These are phyloP conservation scores for Pectinophora gossypiella DNA, from an alignment of 1,140 invertebrate species.

Conservation along the genomic window DNA sequence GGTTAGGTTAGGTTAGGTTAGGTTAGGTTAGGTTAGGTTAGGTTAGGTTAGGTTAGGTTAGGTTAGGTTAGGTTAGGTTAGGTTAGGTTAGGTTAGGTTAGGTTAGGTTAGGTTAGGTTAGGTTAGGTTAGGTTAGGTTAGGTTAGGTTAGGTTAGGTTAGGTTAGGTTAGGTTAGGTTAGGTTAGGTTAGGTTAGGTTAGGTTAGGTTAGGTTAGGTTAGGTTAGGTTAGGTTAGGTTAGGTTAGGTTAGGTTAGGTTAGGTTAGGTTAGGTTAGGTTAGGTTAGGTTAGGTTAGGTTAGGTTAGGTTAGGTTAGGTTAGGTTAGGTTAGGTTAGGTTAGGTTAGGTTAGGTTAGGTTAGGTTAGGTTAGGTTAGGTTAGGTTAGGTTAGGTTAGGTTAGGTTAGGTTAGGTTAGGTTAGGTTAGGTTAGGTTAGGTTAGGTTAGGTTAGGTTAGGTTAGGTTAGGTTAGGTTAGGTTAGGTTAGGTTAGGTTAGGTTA, in stretches of 20 bases:
- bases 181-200: constrained; percentile 14
- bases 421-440: constrained; percentile 10
- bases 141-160: constrained; percentile 13
- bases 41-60: constrained; percentile 9
- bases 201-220: constrained; percentile 13
- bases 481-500: constrained; percentile 5
- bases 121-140: constrained; percentile 15
- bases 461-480: constrained; percentile 5
- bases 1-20: constrained; percentile 7
- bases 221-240: constrained; percentile 6
- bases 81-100: constrained; percentile 31
- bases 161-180: constrained; percentile 13
- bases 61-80: constrained; percentile 8
- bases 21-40: constrained; percentile 10
- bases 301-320: constrained; percentile 8
- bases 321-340: constrained; percentile 10
- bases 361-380: constrained; percentile 9
- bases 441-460: constrained; percentile 8
- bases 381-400: constrained; percentile 11
- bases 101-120: constrained; percentile 35
- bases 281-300: constrained; percentile 11
- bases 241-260: constrained; percentile 12
- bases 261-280: constrained; percentile 12
- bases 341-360: constrained; percentile 12
- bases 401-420: constrained; percentile 9